Base-by-base conservation (phyloP, 2,888 invertebrate genomes). In the Brenthis ino region DNA sequence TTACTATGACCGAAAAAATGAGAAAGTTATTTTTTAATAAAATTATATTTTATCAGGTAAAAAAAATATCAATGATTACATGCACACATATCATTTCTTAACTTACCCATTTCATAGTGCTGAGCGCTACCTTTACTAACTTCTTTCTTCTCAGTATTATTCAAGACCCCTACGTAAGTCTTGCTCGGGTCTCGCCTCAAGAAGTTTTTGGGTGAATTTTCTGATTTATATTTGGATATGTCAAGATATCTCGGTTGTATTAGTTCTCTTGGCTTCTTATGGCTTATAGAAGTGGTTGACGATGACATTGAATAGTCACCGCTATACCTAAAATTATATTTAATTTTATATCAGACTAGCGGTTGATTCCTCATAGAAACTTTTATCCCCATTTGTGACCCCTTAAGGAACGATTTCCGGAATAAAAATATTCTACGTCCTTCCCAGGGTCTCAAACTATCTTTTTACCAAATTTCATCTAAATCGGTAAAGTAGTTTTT, bases 211-310 rank as follows among this genome's bases (percentile, higher is more conserved):
- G 94, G 90, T 2, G 90, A 89, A 60, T 85, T 88, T 63, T 93
- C 93, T 48, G 76, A 82, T 82, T 94, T 94, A 83, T 94, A 95
- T 82, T 94, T 94, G 61, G 94, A 94, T 72, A 95, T 95, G 84
- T 95, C 95, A 70, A 95, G 80, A 78, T 95, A 95, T 61, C 94
- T 91, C 6, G 91, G 91, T 77, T 86, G 87, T 56, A 60, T 60
- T 28, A 88, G 76, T 37, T 81, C 80, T 47, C 79, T 79, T 13
- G 82, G 82, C 75, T 80, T 83, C 76, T 84, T 85, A 64, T 77
- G 74, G 66, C 86, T 82, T 1, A 85, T 82, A 0, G 92, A 91
- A 63, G 91, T 90, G 20, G 92, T 91, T 0, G 93, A 93, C 53
- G 93, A 93, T 64, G 93, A 92, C 86, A 93, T 88, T 0, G 93